Base-by-base conservation (phyloP, 1,140 invertebrate species). In the Polyergus mexicanus region DNA sequence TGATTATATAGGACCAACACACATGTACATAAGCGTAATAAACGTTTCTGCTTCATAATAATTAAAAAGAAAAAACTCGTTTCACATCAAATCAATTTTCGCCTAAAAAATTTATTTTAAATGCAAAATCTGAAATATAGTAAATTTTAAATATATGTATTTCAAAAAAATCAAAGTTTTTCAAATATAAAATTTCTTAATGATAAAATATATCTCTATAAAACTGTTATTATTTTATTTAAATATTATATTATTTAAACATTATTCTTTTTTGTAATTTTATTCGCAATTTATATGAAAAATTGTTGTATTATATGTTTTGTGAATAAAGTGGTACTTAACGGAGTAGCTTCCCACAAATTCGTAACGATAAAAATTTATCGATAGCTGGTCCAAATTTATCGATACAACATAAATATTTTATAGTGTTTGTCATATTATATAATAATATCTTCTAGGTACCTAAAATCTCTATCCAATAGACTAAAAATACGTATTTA, bases 1-100 rank as follows among this genome's bases (percentile, higher is more conserved):
- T 66, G 38, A 56, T 86, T 87, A 83, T 47, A 51, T 38, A 83
- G 69, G 44, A 63, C 47, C 78, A 62, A 54, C 63, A 38, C 66
- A 58, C 19, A 28, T 41, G 19, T 41, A 74, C 54, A 41, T 28
- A 56, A 13, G n/a, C 19, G 32, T 11, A 58, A 83, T 38, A 44
- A 81, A 60, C 19, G 25, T 65, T 35, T 54, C 35, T 66, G 32
- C 4, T 8, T 13, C 1, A 8, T 62, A 8, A 63, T 8, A 76
- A 83, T 28, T 35, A 54, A 25, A 83, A 60, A 60, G 11, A 44
- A 51, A 7, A n/a, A 62, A 16, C 13, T 25, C 25, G 19, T 60
- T 25, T 32, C 19, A 13, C 28, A 19, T 3, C 3, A 2, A 38
- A 47, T 25, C 13, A 25, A 68, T 41, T 22, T 69, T 69, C 8